Conservation (phyloP, 2,888 invertebrate genomes). For the Oligia strigilis region DNA sequence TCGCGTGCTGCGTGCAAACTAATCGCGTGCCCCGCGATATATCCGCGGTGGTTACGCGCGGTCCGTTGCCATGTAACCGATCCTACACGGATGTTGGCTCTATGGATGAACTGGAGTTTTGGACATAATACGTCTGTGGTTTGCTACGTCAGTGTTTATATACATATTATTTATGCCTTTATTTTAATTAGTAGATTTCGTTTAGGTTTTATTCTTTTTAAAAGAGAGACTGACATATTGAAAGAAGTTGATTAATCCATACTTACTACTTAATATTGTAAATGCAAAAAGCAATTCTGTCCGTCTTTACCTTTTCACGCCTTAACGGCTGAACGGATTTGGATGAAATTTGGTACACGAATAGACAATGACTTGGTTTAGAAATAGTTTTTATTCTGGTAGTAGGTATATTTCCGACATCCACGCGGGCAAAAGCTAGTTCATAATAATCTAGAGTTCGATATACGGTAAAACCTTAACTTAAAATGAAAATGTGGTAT, state of each 20-base stretch:
- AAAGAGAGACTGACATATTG: background rate
- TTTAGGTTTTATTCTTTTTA: background rate
- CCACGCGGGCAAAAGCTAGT: background rate
- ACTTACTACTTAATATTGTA: background rate
- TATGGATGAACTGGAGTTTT: background rate
- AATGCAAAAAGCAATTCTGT: background rate
- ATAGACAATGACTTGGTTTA: background rate
- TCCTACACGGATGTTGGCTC: slow-evolving; percentile 25
- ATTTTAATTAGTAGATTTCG: background rate
- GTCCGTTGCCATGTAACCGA: slow-evolving; percentile 40
- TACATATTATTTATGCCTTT: no score
- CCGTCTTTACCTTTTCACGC: background rate
- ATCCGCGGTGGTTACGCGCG: slow-evolving; percentile 47
- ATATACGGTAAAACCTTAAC: background rate
- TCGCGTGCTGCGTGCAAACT: slow-evolving; percentile 39
- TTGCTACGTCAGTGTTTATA: background rate
- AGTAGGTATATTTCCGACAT: background rate
- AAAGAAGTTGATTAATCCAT: background rate
- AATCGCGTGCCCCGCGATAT: slow-evolving; percentile 45
- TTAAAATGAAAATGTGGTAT: background rate
- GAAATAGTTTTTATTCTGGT: background rate
- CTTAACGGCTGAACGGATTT: background rate
- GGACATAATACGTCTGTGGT: background rate
- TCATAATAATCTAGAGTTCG: background rate
- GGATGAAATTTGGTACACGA: no score